These are phyloP conservation scores for Urocynchramus pylzowi DNA, from an alignment of 2,113 vertebrate genomes.

Conservation along the genomic window DNA sequence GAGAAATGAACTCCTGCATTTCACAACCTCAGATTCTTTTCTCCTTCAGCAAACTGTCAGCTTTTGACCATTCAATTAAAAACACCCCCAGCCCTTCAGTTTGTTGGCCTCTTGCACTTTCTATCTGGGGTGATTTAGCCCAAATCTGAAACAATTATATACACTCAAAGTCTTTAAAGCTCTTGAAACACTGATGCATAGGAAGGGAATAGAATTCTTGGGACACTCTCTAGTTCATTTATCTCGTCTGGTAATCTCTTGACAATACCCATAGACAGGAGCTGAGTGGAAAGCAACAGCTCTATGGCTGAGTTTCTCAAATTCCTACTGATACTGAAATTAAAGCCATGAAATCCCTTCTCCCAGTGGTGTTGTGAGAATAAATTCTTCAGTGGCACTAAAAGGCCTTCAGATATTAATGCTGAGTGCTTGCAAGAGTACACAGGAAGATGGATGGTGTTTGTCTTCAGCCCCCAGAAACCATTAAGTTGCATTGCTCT, in stretches of 20 bases:
- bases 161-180: neutral
- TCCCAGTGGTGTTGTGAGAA: neutral
- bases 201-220: neutral
- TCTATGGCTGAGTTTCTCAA: neutral
- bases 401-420: conserved; percentile 18
- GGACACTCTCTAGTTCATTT: neutral
- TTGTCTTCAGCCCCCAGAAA: neutral
- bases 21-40: neutral
- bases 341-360: conserved; percentile 6
- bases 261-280: neutral
- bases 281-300: neutral
- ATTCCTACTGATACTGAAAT: conserved; percentile 1
- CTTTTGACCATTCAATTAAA: neutral
- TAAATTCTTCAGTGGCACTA: conserved; percentile 27
- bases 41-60: neutral
- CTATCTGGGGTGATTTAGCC: neutral
- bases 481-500: neutral
- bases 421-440: neutral
- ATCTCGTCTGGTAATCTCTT: neutral
- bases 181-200: neutral
- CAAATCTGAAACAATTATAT: neutral
- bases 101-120: neutral
- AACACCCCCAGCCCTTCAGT: neutral
- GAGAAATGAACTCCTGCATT: neutral
- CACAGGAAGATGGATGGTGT: neutral